Evolutionary conservation across 2,888 invertebrate genomes (phyloP).

Genomic region (Brenthis daphne): DNA sequence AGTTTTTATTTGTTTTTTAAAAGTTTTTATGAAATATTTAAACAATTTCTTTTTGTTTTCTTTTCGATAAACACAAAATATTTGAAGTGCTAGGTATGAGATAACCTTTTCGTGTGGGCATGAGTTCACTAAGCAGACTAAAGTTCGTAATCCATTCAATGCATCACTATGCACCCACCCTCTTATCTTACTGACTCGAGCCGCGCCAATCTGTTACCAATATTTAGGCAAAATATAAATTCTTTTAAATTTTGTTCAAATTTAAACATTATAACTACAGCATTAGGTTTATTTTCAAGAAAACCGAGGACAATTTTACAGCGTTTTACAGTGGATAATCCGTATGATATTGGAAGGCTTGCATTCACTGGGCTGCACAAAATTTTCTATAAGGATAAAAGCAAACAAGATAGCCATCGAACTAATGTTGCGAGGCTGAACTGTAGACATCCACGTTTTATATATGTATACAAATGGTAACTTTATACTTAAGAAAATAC

Average conservation of each 20-base stretch:
- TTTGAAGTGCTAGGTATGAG: conserved; percentile 1
- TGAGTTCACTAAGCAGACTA: conserved; percentile 59
- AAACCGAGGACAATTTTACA: conserved; percentile 56
- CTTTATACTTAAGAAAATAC: conserved; percentile 32
- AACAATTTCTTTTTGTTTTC: background rate
- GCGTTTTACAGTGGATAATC: conserved; percentile 75
- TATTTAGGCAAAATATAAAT: conserved; percentile 79
- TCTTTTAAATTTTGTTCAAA: conserved; percentile 52
- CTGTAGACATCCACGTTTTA: conserved; percentile 44
- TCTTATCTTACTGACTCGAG: conserved; percentile 75
- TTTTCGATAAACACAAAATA: background rate
- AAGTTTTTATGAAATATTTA: too few relatives aligned
- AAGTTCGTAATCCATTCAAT: conserved; percentile 74
- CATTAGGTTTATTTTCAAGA: conserved; percentile 53
- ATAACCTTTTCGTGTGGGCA: conserved; percentile 36
- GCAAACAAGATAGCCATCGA: conserved; percentile 80
- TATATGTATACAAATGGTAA: conserved; percentile 32
- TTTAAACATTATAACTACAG: conserved; percentile 50
- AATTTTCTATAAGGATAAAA: conserved; percentile 82
- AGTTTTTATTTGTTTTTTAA: too few relatives aligned
- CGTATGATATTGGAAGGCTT: conserved; percentile 79
- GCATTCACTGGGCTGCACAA: conserved; percentile 80
- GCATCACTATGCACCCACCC: conserved; percentile 70
- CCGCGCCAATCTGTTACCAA: conserved; percentile 78
- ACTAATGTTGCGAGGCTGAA: conserved; percentile 64